Evolutionary conservation across 2,888 invertebrate genomes (phyloP).

Genomic region (Microctonus aethiopoides): DNA sequence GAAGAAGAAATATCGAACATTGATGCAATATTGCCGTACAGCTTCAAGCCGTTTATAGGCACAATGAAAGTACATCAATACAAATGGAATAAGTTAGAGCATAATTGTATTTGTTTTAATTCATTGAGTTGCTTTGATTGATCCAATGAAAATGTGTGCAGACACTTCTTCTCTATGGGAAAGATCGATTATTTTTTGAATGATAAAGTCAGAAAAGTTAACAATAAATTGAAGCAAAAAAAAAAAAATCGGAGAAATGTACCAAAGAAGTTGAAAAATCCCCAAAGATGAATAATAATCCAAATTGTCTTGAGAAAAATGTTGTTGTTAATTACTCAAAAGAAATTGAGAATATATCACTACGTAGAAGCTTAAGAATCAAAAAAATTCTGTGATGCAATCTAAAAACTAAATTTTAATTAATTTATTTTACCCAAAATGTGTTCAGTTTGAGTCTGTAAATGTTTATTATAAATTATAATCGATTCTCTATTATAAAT

Average conservation of each 20-base stretch:
- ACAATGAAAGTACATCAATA: conserved; percentile 37
- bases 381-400: neutral
- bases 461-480: no score
- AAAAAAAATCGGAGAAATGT: no score
- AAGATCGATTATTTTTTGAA: conserved; percentile 1
- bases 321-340: neutral
- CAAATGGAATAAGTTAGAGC: conserved; percentile 28
- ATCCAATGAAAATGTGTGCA: conserved; percentile 3
- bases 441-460: no score
- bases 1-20: conserved; percentile 21
- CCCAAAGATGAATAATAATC: neutral
- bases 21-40: conserved; percentile 22
- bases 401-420: neutral
- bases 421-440: no score
- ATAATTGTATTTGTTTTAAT: conserved; percentile 25
- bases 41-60: conserved; percentile 27
- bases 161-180: conserved; percentile 22
- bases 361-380: neutral
- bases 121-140: conserved; percentile 31
- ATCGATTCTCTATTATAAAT: no score
- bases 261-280: neutral
- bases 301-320: neutral
- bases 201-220: neutral
- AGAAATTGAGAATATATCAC: neutral
- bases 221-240: neutral